Conservation (phyloP, 2,113 vertebrate species). For the Hydrolagus affinis region DNA sequence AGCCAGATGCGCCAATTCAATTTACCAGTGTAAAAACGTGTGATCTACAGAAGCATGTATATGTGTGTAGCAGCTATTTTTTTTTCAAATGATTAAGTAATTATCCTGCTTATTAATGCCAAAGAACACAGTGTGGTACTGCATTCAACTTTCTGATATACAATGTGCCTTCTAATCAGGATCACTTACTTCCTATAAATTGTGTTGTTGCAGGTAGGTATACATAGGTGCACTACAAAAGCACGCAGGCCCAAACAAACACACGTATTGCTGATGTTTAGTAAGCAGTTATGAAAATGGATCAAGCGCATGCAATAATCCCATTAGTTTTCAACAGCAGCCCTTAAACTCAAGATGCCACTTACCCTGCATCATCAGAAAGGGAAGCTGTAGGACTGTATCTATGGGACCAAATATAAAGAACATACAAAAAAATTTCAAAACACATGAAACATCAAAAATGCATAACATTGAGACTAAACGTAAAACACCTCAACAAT, state of each 20-base stretch:
- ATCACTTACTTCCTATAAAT: not conserved
- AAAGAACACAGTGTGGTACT: not conserved
- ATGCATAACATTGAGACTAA: not conserved
- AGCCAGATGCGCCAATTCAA: not conserved
- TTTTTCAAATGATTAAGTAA: not conserved
- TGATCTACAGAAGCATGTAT: not conserved
- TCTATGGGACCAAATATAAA: slow-evolving; percentile 73
- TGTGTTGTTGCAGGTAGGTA: not conserved
- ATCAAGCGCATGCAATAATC: slow-evolving; percentile 52
- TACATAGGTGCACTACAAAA: slow-evolving; percentile 10
- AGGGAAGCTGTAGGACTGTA: slow-evolving; percentile 78
- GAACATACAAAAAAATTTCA: slow-evolving; percentile 34
- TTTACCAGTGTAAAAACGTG: not conserved
- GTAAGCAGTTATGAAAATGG: slow-evolving; percentile 38
- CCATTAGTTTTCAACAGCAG: slow-evolving; percentile 49
- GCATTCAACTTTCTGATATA: not conserved
- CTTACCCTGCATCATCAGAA: slow-evolving; percentile 93
- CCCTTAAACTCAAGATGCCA: slow-evolving; percentile 52
- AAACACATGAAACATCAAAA: not conserved
- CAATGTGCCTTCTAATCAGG: not conserved
- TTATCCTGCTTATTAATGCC: not conserved
- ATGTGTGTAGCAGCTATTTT: too few species aligned
- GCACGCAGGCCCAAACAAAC: not conserved
- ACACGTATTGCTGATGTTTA: slow-evolving; percentile 25
- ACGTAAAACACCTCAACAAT: not conserved